phyloP scores from a whole-genome alignment of 1,140 invertebrate species.

The Protaetia brevitarsis region DNA sequence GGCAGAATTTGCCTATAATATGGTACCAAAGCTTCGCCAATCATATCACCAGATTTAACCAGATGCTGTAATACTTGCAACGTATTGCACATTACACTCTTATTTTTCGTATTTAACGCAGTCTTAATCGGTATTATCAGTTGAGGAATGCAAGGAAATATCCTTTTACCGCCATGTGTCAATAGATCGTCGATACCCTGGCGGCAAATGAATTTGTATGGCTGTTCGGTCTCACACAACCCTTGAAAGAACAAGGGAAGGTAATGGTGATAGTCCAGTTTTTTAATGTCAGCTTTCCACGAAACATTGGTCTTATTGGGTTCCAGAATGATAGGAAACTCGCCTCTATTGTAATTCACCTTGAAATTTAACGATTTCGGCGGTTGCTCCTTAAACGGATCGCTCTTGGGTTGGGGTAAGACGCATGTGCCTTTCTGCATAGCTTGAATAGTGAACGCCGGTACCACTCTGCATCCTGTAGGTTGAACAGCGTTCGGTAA shows the following conservation, averaged over 20 bases:
- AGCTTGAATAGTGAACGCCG: constrained; percentile 78
- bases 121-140: constrained; percentile 92
- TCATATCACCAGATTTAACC: constrained; percentile 73
- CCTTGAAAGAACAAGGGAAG: constrained; percentile 94
- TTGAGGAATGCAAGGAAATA: constrained; percentile 87
- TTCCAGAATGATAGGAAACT: constrained; percentile 82
- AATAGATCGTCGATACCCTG: constrained; percentile 86
- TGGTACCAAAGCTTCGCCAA: constrained; percentile 85
- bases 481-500: constrained; percentile 39
- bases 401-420: constrained; percentile 59
- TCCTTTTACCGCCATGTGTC: constrained; percentile 76
- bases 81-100: constrained; percentile 72
- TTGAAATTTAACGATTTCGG: constrained; percentile 71
- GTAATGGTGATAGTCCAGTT: constrained; percentile 90
- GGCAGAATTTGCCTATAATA: constrained; percentile 92
- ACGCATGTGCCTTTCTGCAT: constrained; percentile 72
- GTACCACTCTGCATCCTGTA: constrained; percentile 57
- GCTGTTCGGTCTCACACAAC: constrained; percentile 79
- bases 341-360: constrained; percentile 80
- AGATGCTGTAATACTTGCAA: constrained; percentile 79
- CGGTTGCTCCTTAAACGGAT: constrained; percentile 54
- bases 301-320: constrained; percentile 75
- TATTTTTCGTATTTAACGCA: constrained; percentile 77
- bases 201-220: constrained; percentile 84
- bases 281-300: constrained; percentile 65